phyloP scores from a whole-genome alignment of 2,888 invertebrate genomes.

The Ichneumoninae sp. region DNA sequence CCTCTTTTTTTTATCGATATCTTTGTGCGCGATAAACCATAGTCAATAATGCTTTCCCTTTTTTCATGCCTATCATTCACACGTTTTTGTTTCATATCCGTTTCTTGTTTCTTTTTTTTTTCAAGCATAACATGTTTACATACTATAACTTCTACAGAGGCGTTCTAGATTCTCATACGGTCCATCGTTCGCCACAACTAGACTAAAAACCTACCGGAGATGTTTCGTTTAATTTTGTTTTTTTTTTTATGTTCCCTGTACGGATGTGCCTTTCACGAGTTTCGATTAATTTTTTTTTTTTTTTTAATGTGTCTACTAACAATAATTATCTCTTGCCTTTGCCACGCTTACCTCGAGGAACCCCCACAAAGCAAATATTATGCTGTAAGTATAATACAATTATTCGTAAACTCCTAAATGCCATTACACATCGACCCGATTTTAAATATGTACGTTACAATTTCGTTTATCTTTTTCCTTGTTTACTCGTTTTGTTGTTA shows the following conservation, averaged over 20 bases:
- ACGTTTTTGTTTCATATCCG: slow-evolving; percentile 24
- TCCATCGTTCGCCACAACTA: slow-evolving; percentile 57
- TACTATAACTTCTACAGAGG: slow-evolving; percentile 53
- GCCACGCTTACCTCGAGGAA: slow-evolving; percentile 38
- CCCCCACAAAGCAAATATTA: slow-evolving; percentile 42
- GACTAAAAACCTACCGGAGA: slow-evolving; percentile 57
- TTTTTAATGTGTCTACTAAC: slow-evolving; percentile 25
- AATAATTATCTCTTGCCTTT: slow-evolving; percentile 47
- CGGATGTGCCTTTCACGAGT: slow-evolving; percentile 27
- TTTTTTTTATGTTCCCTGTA: slow-evolving; percentile 31
- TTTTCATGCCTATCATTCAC: slow-evolving; percentile 25
- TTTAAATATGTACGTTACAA: slow-evolving; percentile 59
- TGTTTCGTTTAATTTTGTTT: slow-evolving; percentile 30
- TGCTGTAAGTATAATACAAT: slow-evolving; percentile 61
- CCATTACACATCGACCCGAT: slow-evolving; percentile 64
- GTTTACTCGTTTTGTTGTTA: slow-evolving; percentile 20
- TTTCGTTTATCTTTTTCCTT: slow-evolving; percentile 18
- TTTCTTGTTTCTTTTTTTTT: slow-evolving; percentile 35
- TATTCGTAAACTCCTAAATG: slow-evolving; percentile 65
- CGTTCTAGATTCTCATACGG: slow-evolving; percentile 39
- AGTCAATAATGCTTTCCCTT: slow-evolving; percentile 21
- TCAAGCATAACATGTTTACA: slow-evolving; percentile 44
- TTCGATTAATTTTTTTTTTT: neutral
- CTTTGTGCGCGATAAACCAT: slow-evolving; percentile 61
- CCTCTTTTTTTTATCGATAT: neutral